A percentile compares a stretch with the other conserved stretches of the same genome.
Conservation (phyloP, 2,113 vertebrate species). For the Muntiacus muntjak region DNA sequence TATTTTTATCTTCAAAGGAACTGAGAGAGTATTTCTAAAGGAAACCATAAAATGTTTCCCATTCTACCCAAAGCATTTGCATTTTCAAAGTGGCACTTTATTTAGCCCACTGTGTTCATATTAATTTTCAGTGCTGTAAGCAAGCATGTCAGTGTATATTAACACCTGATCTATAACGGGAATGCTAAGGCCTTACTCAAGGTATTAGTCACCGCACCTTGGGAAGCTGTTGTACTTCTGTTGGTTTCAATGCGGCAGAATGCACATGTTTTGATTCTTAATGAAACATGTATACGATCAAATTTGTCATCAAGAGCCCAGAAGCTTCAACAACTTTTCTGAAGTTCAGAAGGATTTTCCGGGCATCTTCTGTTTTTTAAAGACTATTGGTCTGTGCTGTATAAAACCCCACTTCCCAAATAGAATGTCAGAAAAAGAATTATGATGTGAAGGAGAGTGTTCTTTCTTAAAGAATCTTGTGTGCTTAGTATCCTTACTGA, state of each 20-base stretch:
- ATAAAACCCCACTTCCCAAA: background rate
- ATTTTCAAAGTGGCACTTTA: constrained; percentile 74
- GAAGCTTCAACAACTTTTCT: constrained; percentile 37
- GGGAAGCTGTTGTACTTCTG: constrained; percentile 73
- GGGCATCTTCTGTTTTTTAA: background rate
- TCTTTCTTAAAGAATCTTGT: background rate
- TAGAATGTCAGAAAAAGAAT: background rate
- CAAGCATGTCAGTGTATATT: constrained; percentile 82
- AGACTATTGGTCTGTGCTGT: background rate
- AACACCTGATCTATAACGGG: constrained; percentile 87
- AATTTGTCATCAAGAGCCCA: constrained; percentile 44
- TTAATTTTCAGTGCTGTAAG: constrained; percentile 81
- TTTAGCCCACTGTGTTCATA: constrained; percentile 76
- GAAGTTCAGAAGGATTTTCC: constrained; percentile 28
- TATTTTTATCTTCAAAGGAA: constrained; percentile 77
- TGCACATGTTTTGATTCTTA: constrained; percentile 77
- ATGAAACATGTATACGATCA: constrained; percentile 66
- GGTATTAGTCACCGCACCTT: constrained; percentile 79
- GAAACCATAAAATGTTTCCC: constrained; percentile 75
- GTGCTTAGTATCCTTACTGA: background rate
- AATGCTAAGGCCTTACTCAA: constrained; percentile 78
- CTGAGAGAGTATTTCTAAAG: constrained; percentile 77
- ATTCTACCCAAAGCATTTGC: constrained; percentile 71
- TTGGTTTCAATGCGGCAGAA: constrained; percentile 62
- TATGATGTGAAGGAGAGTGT: background rate